Evolutionary conservation across 2,797 vertebrate genomes (phyloP), one percentile per base, ranked within the genome.

Genomic region (Mus minutoides): DNA sequence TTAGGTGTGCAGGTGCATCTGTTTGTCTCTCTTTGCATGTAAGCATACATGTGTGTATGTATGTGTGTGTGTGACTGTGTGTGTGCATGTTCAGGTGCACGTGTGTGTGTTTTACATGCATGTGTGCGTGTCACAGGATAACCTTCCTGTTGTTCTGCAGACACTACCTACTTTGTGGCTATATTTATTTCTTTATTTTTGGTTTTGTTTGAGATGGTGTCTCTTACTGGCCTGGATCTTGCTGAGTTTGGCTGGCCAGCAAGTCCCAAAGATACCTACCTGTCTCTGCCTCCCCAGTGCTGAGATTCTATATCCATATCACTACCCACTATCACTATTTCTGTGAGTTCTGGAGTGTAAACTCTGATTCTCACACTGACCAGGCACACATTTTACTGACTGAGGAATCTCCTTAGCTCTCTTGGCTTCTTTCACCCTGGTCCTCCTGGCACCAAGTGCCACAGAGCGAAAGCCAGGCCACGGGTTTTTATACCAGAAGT

Each of bases 391-490:
- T 60, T 12, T 19, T 46, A 24, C 9, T 46, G 87, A 31, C 86
- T 46, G 71, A 16, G 37, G 26, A 37, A 9, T 60, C 37, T 76
- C 54, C 12, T 17, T 19, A 46, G 1, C n/a, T 11, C 10, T 8
- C 26, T 8, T 8, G 0, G 14, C 60, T 37, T 77, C 26, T 22
- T 46, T 16, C 3, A 43, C 17, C 71, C 69, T 4, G 2, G n/a
- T 4, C 4, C 54, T 11, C 3, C 46, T 8, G 11, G 19, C 67
- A 71, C 54, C 71, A 0, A 19, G 82, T 16, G 6, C 40, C 31
- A 4, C 14, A 6, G 0, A 11, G 71, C 1, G 0, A 43, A 29
- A 82, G 9, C 37, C 31, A 9, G 8, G 1, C 14, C 2, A 0
- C 9, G 6, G 0, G 17, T 46, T 29, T 40, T 24, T 54, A 1